Evolutionary conservation across 1,140 invertebrate genomes (phyloP), one percentile per base, ranked within the genome.

Genomic region (Whitmania pigra): DNA sequence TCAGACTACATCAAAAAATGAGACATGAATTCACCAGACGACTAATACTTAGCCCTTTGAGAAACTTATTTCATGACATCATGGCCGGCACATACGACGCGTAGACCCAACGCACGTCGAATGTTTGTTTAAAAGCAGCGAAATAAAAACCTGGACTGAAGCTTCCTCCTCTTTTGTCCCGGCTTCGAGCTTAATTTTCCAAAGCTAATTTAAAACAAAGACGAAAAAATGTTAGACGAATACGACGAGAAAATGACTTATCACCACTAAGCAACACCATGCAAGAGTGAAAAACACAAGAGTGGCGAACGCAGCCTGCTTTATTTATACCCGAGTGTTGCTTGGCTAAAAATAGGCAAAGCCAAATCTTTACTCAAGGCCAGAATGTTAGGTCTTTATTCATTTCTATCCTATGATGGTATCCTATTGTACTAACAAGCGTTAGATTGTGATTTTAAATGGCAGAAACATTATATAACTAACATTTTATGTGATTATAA

Each of bases 171-270:
- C 69, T 70, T 70, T 53, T 70, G 40, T 25, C 49, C 53, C 69
- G 69, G 69, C 53, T 70, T 70, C 69, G 31, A 53, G 69, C 69
- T 20, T 36, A 70, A 70, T 70, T 70, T 70, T 70, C 49, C 69
- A 70, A 70, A 70, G 57, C 57, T 63, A 25, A 53, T 36, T 68
- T 68, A 68, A 31, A 68, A 29, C 67, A 36, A 70, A 54, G 49
- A 70, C 31, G 69, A 70, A 70, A 53, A 36, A 25, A 70, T 63
- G 9, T 63, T 63, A 63, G 22, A 63, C 29, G 22, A 63, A 63
- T 25, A 63, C 57, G 20, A 22, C 22, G 29, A 63, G 11, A 20
- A 31, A 63, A 11, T 31, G 57, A 11, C 20, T n/a, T 11, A 18
- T 63, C 13, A n/a, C 57, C 22, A 63, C 22, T 11, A 1, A 63